Conservation (phyloP, 2,888 invertebrate genomes). For the Frankliniella intonsa region DNA sequence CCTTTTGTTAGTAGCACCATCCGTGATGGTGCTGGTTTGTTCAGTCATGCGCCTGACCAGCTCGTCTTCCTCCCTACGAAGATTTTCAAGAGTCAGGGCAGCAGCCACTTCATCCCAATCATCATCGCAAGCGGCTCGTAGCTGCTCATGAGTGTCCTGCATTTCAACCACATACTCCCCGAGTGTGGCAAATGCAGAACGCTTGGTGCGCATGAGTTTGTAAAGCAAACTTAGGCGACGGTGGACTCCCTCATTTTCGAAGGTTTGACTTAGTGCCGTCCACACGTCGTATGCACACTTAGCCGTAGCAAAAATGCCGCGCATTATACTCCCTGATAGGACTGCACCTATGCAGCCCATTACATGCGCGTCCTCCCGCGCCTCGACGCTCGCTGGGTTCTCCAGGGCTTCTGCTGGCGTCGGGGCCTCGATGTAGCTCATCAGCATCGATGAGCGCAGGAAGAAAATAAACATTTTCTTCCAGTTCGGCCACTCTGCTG, state of each 20-base stretch:
- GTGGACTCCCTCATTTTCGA: constrained; percentile 12
- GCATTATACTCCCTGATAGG: background rate
- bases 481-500: background rate
- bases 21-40: background rate
- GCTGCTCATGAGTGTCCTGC: background rate
- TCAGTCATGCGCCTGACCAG: background rate
- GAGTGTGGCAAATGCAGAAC: background rate
- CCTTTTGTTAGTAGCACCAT: background rate
- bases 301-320: background rate
- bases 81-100: background rate
- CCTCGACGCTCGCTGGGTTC: background rate
- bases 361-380: background rate
- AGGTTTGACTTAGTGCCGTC: background rate
- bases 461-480: background rate
- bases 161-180: background rate
- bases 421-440: background rate
- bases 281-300: background rate
- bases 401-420: background rate
- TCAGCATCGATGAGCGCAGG: background rate
- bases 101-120: background rate
- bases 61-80: background rate
- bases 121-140: too few relatives aligned
- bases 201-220: background rate
- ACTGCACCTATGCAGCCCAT: background rate
- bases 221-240: background rate